These are phyloP conservation scores for Calcarius lapponicus DNA, from an alignment of 2,797 vertebrate species.

Conservation along the genomic window DNA sequence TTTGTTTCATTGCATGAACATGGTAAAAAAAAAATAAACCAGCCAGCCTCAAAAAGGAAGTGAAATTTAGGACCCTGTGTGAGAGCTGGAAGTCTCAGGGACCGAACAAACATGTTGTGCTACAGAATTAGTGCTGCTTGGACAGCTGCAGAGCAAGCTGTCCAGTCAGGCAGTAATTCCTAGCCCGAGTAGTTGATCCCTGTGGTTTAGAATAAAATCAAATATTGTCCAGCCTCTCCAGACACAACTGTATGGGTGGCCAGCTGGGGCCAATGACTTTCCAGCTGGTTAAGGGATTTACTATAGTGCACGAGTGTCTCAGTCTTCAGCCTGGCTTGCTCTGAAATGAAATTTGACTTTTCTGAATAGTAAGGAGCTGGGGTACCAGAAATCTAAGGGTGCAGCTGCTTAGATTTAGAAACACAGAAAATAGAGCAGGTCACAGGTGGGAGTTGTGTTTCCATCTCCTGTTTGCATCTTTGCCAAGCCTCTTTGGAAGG, in stretches of 20 bases:
- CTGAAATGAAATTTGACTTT: neutral
- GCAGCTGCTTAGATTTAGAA: neutral
- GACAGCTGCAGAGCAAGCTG: neutral
- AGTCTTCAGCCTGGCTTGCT: neutral
- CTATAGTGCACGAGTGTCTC: neutral
- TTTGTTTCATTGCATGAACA: neutral
- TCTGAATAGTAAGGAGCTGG: neutral
- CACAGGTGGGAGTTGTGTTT: neutral
- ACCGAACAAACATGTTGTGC: neutral
- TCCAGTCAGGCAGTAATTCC: neutral
- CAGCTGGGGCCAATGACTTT: neutral
- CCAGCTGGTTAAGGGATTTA: neutral
- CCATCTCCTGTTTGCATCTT: neutral
- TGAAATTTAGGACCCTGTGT: neutral
- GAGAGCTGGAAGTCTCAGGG: neutral
- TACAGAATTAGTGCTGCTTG: neutral
- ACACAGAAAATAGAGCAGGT: neutral
- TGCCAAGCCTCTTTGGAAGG: neutral
- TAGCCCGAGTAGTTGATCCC: neutral
- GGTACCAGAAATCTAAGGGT: neutral
- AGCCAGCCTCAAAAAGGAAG: neutral
- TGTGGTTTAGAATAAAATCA: neutral
- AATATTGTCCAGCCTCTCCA: neutral
- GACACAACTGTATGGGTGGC: neutral
- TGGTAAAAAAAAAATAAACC: neutral